Percentiles rank a stretch among this genome's conserved stretches.
Conservation (phyloP, 2,888 invertebrate genomes). For the Epinotia demarniana region DNA sequence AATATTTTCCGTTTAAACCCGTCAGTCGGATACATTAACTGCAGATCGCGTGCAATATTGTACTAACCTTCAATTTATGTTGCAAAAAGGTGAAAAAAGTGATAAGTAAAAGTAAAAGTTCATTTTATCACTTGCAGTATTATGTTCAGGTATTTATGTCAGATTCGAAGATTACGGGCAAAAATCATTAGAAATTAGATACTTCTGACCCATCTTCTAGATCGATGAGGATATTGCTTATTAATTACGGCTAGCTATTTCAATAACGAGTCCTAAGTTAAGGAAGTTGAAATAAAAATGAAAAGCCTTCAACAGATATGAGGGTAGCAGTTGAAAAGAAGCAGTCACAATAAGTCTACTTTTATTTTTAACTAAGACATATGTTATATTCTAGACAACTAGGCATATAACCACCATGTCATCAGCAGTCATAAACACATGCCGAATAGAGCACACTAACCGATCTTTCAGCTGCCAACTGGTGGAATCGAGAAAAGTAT, state of each 20-base stretch:
- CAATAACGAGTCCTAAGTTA: not conserved
- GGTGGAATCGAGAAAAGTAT: too few species aligned
- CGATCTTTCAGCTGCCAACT: too few species aligned
- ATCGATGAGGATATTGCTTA: not conserved
- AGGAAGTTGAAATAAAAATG: not conserved
- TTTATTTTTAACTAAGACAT: conserved; percentile 37
- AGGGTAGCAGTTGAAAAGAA: not conserved
- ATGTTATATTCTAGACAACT: too few species aligned
- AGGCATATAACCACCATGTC: too few species aligned
- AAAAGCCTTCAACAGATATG: not conserved
- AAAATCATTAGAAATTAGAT: not conserved
- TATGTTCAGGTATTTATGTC: too few species aligned
- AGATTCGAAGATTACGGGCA: not conserved
- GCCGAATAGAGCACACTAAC: too few species aligned
- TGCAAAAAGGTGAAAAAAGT: not conserved
- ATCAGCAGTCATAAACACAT: too few species aligned
- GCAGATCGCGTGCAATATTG: conserved; percentile 36
- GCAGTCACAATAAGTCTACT: not conserved
- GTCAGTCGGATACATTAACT: conserved; percentile 15
- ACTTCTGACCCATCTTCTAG: not conserved
- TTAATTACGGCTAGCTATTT: not conserved
- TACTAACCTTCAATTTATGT: conserved; percentile 29
- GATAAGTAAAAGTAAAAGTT: not conserved
- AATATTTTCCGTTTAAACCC: conserved; percentile 51
- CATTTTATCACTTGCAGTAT: not conserved